These are phyloP conservation scores for Haliclystus octoradiatus DNA, from an alignment of 30 jellyfish, hydroid and myxozoan genomes.

Conservation along the genomic window DNA sequence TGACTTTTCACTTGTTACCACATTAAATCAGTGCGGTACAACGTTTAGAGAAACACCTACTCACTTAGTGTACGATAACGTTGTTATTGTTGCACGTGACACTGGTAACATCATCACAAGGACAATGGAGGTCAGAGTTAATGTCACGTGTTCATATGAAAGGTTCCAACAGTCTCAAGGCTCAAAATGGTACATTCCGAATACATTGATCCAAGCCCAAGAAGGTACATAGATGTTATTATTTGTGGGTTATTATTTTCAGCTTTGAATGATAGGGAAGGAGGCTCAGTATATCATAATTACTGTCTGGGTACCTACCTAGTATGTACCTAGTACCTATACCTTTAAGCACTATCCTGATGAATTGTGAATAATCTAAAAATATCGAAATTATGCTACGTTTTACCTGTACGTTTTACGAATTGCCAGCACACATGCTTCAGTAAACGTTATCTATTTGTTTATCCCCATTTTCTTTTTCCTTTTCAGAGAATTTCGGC, in stretches of 20 bases:
- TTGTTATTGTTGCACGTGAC: constrained; percentile 20
- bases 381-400: too few species aligned
- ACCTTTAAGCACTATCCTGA: too few species aligned
- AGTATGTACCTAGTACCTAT: too few species aligned
- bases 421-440: too few species aligned
- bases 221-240: constrained; percentile 15
- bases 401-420: too few species aligned
- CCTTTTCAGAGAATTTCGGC: constrained; percentile 28
- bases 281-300: too few species aligned
- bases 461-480: too few species aligned
- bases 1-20: constrained; percentile 14
- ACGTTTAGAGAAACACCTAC: constrained; percentile 4
- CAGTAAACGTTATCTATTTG: too few species aligned
- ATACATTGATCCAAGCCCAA: constrained; percentile 12
- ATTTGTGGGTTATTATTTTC: too few species aligned
- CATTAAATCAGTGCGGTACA: constrained; percentile 24
- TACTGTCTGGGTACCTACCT: too few species aligned
- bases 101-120: constrained; percentile 12
- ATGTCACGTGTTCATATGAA: constrained; percentile 14
- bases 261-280: too few species aligned
- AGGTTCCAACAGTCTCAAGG: background rate
- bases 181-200: constrained; percentile 2
- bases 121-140: constrained; percentile 16
- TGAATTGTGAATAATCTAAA: too few species aligned
- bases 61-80: constrained; percentile 24